These are phyloP conservation scores for Glaucomys volans DNA, from an alignment of 2,113 vertebrate genomes.

Conservation along the genomic window DNA sequence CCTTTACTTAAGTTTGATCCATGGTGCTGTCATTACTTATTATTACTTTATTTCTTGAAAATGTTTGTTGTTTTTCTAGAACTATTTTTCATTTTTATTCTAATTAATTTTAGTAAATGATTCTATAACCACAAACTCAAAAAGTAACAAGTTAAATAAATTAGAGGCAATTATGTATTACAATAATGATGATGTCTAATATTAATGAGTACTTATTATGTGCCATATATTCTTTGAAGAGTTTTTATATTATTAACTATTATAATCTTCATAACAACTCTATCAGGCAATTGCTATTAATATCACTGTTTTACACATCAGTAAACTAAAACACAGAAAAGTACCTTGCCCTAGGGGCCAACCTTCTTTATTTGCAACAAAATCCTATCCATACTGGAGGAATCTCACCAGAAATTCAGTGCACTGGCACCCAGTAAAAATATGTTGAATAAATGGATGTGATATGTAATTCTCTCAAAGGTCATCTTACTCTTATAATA, in stretches of 20 bases:
- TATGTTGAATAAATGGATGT: background rate
- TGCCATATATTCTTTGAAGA: background rate
- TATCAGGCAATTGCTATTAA: background rate
- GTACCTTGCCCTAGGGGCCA: background rate
- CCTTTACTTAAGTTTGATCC: background rate
- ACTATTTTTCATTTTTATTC: conserved; percentile 3
- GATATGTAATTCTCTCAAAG: background rate
- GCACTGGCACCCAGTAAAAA: background rate
- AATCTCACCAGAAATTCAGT: background rate
- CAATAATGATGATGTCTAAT: background rate
- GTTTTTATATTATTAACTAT: background rate
- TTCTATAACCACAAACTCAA: background rate
- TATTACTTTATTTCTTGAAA: background rate
- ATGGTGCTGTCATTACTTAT: background rate
- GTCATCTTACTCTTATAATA: background rate
- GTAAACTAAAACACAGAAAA: background rate
- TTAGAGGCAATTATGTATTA: background rate
- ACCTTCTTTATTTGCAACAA: background rate
- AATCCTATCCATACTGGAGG: background rate
- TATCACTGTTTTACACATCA: background rate
- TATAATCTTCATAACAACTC: background rate
- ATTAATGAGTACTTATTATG: background rate
- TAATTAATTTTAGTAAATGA: background rate
- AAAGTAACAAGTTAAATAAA: background rate
- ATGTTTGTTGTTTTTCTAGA: background rate